Conservation (phyloP, 2,113 vertebrate species). For the Baryphthengus martii region DNA sequence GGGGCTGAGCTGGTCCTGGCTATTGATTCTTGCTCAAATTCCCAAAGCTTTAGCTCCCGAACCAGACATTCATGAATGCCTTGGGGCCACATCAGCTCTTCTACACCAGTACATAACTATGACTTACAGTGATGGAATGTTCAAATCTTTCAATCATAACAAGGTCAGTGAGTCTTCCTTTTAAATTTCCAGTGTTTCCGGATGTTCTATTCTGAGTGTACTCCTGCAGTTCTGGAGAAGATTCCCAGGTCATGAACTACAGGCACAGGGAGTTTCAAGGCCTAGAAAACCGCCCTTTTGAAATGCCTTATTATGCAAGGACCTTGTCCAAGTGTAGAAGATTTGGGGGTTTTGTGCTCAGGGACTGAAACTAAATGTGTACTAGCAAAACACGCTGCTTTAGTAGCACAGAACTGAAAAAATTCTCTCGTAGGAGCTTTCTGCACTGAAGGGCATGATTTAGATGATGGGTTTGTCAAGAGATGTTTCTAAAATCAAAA, state of each 20-base stretch:
- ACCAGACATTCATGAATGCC: neutral
- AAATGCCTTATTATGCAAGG: neutral
- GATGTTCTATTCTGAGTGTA: neutral
- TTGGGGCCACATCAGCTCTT: neutral
- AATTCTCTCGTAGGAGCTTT: neutral
- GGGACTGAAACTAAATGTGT: neutral
- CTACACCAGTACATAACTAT: neutral
- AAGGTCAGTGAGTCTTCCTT: neutral
- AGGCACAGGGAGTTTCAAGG: neutral
- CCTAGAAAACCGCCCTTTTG: neutral
- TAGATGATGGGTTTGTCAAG: neutral
- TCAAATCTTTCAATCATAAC: neutral
- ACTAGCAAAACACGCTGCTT: neutral
- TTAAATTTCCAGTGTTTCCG: neutral
- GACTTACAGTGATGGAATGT: rapidly evolving
- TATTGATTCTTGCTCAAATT: neutral
- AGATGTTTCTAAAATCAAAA: neutral
- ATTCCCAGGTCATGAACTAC: neutral
- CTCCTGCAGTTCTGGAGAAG: neutral
- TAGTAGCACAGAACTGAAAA: neutral
- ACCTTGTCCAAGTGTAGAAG: neutral
- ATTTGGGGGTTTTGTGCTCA: rapidly evolving
- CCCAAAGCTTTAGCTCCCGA: neutral
- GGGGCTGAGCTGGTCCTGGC: neutral
- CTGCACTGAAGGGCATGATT: neutral